Evolutionary conservation across 2,888 invertebrate species (phyloP), one percentile per base, ranked within the genome.

Genomic region (Melanophora roralis): DNA sequence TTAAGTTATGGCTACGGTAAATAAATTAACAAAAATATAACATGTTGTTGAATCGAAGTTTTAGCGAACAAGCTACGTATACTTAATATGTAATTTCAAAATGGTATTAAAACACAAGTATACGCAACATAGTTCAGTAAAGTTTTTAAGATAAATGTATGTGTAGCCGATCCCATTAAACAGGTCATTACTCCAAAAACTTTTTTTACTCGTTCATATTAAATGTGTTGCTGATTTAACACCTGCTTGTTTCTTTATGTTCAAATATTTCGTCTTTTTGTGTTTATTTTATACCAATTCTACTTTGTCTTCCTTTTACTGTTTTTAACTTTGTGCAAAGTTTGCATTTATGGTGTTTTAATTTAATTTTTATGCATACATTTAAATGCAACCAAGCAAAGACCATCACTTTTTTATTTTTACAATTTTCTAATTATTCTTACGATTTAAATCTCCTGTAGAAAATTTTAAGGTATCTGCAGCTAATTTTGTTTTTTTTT

Each of bases 321-420:
- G 43, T 59, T 16, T 49, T 32, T 49, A 73, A 73, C 49, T 38
- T 78, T 78, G 19, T 69, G 74, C 53, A 74, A 74, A 78, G 74
- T 78, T 78, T 74, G 53, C 78, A 78, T 74, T 65, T 74, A 78
- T 74, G 65, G 64, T 78, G 74, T 78, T 74, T 78, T 78, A 69
- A 78, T 78, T 78, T 78, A 74, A 78, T 78, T 78, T 78, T 74
- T 74, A 69, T 74, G 74, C 69, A 78, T 74, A 64, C 57, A 74
- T 69, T 78, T 69, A 78, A 78, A 74, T 60, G 69, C 62, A 55
- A 78, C 12, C 74, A 53, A 43, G 43, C 49, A 60, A n/a, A n/a
- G n/a, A n/a, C n/a, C n/a, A n/a, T n/a, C n/a, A 53, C 49, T 14
- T 34, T 60, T 40, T 43, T 60, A 60, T 60, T 14, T 11, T 19